Conservation (phyloP, 2,113 vertebrate species). For the Strigops habroptila region DNA sequence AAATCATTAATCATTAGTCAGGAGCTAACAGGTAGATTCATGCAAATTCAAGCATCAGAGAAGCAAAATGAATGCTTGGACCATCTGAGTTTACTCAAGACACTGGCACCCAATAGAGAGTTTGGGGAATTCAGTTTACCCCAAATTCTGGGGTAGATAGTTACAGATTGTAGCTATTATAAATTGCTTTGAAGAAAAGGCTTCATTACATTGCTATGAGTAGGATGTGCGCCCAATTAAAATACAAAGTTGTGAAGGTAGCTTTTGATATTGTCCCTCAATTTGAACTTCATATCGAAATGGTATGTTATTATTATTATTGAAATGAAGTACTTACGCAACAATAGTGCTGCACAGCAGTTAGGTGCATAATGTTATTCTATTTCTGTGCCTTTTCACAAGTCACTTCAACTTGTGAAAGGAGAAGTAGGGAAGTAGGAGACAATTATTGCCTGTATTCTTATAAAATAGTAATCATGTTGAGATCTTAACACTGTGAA, state of each 20-base stretch:
- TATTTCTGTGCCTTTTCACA: not conserved
- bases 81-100: not conserved
- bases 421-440: not conserved
- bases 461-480: not conserved
- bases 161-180: not conserved
- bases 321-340: not conserved
- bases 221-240: not conserved
- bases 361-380: not conserved
- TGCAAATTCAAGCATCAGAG: not conserved
- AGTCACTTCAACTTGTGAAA: not conserved
- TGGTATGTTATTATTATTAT: not conserved
- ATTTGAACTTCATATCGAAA: constrained; percentile 11
- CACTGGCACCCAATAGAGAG: not conserved
- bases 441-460: not conserved
- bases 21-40: not conserved
- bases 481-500: not conserved
- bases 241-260: not conserved
- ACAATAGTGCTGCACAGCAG: not conserved
- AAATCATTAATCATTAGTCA: not conserved
- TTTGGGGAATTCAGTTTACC: not conserved
- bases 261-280: not conserved
- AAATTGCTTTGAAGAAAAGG: not conserved
- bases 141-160: not conserved
- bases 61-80: not conserved
- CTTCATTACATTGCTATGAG: not conserved